Evolutionary conservation across 1,140 invertebrate genomes (phyloP).

Genomic region (Mamestra configurata): DNA sequence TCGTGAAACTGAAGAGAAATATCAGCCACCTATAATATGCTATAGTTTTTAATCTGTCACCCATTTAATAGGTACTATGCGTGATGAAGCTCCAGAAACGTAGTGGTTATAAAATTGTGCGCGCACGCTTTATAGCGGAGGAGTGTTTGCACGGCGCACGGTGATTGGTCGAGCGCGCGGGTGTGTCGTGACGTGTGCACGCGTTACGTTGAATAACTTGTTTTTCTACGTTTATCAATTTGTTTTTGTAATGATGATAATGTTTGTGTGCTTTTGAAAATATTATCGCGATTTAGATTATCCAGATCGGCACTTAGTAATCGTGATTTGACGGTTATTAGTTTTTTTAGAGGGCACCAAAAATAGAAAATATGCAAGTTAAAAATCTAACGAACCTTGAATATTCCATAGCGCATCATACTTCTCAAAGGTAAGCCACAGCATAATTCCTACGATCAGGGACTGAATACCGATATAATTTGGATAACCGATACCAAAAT

Average conservation of each 20-base stretch:
- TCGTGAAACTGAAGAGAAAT: conserved; percentile 82
- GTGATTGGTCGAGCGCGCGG: conserved; percentile 76
- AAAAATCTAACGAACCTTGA: too few relatives aligned
- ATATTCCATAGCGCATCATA: too few relatives aligned
- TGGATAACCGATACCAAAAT: too few relatives aligned
- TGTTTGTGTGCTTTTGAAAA: not conserved
- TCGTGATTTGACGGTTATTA: not conserved
- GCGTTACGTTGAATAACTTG: conserved; percentile 17
- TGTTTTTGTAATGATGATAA: conserved; percentile 43
- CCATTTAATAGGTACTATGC: conserved; percentile 79
- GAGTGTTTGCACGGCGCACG: conserved; percentile 66
- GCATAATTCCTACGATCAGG: too few relatives aligned
- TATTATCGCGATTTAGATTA: not conserved
- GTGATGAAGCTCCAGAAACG: conserved; percentile 62
- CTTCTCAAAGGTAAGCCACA: too few relatives aligned
- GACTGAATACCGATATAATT: too few relatives aligned
- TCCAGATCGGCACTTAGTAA: not conserved
- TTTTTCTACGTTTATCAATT: conserved; percentile 34
- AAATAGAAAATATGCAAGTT: too few relatives aligned
- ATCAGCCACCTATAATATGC: conserved; percentile 82
- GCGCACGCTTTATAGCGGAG: conserved; percentile 73
- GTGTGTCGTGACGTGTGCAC: conserved; percentile 70
- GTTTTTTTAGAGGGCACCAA: too few relatives aligned
- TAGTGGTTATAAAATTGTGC: conserved; percentile 63
- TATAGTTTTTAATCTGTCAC: conserved; percentile 79